These are phyloP conservation scores for Scaptomyza flava DNA, from an alignment of 2,888 invertebrate species.

Conservation along the genomic window DNA sequence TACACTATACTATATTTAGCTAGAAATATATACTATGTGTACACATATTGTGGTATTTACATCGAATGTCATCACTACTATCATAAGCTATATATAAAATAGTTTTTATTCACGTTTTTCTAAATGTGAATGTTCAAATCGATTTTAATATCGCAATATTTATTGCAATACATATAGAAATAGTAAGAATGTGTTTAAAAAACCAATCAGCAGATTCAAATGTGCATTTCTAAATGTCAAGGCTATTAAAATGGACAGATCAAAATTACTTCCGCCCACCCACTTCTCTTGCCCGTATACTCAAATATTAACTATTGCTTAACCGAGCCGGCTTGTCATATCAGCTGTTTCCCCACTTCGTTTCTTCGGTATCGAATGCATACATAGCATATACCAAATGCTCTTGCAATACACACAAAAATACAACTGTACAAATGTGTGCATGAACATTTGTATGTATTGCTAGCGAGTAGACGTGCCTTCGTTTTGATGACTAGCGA, in stretches of 20 bases:
- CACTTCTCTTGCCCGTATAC: not conserved
- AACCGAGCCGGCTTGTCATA: slow-evolving; percentile 60
- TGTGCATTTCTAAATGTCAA: slow-evolving; percentile 63
- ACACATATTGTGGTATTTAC: not conserved
- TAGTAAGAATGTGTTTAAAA: slow-evolving; percentile 2
- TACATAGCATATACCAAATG: slow-evolving; percentile 39
- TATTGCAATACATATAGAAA: slow-evolving; percentile 20
- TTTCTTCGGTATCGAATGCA: slow-evolving; percentile 33
- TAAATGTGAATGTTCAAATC: slow-evolving; percentile 1
- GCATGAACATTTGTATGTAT: not conserved
- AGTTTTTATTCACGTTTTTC: slow-evolving; percentile 5
- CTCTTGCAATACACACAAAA: slow-evolving; percentile 30
- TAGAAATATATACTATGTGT: not conserved
- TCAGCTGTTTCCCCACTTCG: slow-evolving; percentile 53
- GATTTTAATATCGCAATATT: slow-evolving; percentile 5
- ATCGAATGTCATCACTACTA: not conserved
- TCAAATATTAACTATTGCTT: not conserved
- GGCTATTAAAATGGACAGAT: slow-evolving; percentile 19
- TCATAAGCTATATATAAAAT: not conserved
- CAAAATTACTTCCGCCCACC: slow-evolving; percentile 4
- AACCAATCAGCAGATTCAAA: slow-evolving; percentile 38
- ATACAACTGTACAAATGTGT: not conserved
- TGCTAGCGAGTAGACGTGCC: slow-evolving; percentile 62
- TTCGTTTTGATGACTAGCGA: slow-evolving; percentile 54
- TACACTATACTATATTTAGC: not conserved